A percentile compares a stretch with the other conserved stretches of the same genome.
Conservation (phyloP, 92 coral and sea anemone genomes). For the Porites rus region DNA sequence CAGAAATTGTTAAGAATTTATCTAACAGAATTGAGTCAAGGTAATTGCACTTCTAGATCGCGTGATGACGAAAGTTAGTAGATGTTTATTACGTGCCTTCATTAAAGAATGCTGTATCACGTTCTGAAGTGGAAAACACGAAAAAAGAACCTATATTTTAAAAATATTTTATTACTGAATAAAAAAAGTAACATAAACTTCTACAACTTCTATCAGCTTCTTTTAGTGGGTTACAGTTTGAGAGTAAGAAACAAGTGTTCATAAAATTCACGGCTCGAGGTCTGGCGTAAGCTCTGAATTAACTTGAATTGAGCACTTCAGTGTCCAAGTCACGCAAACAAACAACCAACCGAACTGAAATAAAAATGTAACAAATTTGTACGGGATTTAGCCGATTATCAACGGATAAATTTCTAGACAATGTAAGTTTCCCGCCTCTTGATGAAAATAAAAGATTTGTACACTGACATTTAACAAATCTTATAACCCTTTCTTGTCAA, state of each 20-base stretch:
- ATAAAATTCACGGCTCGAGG: background rate
- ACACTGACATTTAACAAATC: background rate
- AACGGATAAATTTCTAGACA: background rate
- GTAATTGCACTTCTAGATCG: background rate
- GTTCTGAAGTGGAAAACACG: too few species aligned
- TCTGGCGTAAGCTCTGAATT: too few species aligned
- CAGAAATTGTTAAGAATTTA: background rate
- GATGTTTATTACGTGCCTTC: conserved; percentile 28
- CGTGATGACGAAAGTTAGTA: conserved; percentile 28
- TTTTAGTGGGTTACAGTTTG: background rate
- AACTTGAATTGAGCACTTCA: too few species aligned
- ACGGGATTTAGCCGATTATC: conserved; percentile 10
- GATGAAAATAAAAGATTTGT: background rate
- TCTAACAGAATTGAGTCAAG: background rate
- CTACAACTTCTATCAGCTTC: too few species aligned
- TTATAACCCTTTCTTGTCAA: background rate
- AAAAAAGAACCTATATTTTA: too few species aligned
- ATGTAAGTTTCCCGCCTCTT: background rate
- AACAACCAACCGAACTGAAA: background rate
- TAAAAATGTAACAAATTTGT: background rate
- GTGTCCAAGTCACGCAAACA: conserved; percentile 27
- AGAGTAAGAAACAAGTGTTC: background rate
- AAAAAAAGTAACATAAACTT: too few species aligned
- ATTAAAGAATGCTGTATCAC: background rate
- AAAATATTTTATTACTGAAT: too few species aligned